Conservation (phyloP, 2,888 invertebrate species). For the Orchesella flavescens region DNA sequence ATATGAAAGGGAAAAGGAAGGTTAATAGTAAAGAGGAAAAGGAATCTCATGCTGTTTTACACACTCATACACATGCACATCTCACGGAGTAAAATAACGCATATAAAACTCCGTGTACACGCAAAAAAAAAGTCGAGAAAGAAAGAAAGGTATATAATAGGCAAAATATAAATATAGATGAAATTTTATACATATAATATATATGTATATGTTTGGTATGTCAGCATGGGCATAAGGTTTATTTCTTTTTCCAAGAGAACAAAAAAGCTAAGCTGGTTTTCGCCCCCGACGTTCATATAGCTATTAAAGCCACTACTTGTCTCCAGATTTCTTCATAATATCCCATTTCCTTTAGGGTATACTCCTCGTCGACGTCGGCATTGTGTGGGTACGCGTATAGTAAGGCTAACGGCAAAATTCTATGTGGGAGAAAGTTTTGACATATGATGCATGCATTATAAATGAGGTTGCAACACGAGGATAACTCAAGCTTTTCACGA, state of each 20-base stretch:
- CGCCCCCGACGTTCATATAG: conserved; percentile 39
- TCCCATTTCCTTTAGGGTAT: conserved; percentile 52
- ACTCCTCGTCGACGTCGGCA: conserved; percentile 9
- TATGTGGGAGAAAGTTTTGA: conserved; percentile 36
- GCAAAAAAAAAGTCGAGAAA: conserved; percentile 2
- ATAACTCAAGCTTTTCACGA: conserved; percentile 2
- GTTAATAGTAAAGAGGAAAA: conserved; percentile 63
- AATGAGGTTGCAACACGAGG: conserved; percentile 32
- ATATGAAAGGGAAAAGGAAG: conserved; percentile 65
- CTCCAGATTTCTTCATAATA: conserved; percentile 58
- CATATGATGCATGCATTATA: conserved; percentile 53
- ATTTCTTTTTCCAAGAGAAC: conserved; percentile 30
- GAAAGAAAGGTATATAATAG: not conserved
- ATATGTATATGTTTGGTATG: conserved; percentile 8
- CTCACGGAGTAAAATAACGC: conserved; percentile 28
- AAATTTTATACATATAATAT: conserved; percentile 21
- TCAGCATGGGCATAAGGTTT: conserved; percentile 45
- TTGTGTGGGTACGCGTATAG: not conserved
- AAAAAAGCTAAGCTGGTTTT: conserved; percentile 53
- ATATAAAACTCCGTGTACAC: conserved; percentile 29
- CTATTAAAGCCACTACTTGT: conserved; percentile 58
- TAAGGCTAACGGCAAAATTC: not conserved
- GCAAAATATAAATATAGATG: conserved; percentile 10
- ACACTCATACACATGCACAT: conserved; percentile 60
- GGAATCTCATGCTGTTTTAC: conserved; percentile 62